phyloP scores from a whole-genome alignment of 2,888 invertebrate genomes.

The Aplocera efformata region DNA sequence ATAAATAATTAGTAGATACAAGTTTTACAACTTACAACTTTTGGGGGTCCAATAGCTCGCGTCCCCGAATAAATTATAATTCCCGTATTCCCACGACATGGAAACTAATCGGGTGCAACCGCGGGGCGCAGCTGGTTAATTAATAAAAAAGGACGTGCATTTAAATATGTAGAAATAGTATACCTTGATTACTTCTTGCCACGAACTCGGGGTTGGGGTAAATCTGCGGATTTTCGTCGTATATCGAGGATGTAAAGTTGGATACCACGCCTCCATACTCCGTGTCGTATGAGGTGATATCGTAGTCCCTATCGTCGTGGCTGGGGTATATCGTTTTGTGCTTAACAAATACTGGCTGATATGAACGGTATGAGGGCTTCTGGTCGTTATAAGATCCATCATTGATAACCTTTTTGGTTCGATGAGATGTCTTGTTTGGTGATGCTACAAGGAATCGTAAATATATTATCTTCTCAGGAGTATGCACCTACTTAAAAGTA shows the following conservation, averaged over 20 bases:
- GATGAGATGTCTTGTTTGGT: conserved; percentile 58
- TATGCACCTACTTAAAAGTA: no score
- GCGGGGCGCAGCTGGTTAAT: no score
- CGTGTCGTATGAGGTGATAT: conserved; percentile 67
- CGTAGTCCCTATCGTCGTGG: conserved; percentile 63
- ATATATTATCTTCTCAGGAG: no score
- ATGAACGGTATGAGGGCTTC: conserved; percentile 61
- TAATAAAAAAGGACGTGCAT: no score
- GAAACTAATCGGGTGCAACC: no score
- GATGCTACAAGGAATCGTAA: no score
- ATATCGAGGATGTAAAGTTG: conserved; percentile 73
- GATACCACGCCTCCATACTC: conserved; percentile 74
- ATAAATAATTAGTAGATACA: background rate
- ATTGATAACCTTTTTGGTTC: conserved; percentile 47
- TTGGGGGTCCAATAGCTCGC: no score
- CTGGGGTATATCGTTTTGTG: conserved; percentile 59
- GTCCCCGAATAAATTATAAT: no score
- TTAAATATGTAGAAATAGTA: no score
- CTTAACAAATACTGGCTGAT: conserved; percentile 61
- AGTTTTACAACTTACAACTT: no score
- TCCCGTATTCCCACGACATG: no score
- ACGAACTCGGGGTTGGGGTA: conserved; percentile 74
- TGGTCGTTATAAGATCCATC: conserved; percentile 56
- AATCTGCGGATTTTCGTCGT: conserved; percentile 71
- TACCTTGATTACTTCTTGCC: conserved; percentile 61